Evolutionary conservation across 2,797 vertebrate species (phyloP).

Genomic region (Huso huso): DNA sequence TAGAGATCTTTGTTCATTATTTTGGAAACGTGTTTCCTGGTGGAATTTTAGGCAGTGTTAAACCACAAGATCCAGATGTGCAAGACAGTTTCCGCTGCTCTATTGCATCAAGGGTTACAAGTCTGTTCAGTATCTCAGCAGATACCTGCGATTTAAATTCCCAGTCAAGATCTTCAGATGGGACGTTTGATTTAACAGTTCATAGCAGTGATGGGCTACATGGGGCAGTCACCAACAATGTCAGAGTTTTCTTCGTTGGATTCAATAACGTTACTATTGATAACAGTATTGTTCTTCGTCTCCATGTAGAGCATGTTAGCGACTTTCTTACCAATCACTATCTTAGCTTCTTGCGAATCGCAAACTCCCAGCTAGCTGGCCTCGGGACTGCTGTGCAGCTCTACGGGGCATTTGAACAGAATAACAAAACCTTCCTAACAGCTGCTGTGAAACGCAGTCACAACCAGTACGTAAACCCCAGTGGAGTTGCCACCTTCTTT

Average conservation of each 20-base stretch:
- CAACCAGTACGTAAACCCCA: slow-evolving; percentile 84
- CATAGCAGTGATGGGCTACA: slow-evolving; percentile 87
- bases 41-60: slow-evolving; percentile 79
- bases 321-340: slow-evolving; percentile 88
- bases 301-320: slow-evolving; percentile 58
- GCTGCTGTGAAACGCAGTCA: slow-evolving; percentile 75
- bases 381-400: slow-evolving; percentile 82
- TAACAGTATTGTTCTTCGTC: slow-evolving; percentile 84
- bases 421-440: slow-evolving; percentile 83
- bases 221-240: slow-evolving; percentile 69
- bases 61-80: slow-evolving; percentile 86
- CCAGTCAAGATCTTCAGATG: slow-evolving; percentile 76
- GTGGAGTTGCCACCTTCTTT: slow-evolving; percentile 92
- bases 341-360: slow-evolving; percentile 81
- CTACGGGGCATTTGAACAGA: slow-evolving; percentile 76
- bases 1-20: slow-evolving; percentile 90
- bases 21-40: slow-evolving; percentile 90
- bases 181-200: slow-evolving; percentile 80
- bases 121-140: slow-evolving; percentile 76
- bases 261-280: slow-evolving; percentile 87
- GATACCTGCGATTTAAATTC: slow-evolving; percentile 81
- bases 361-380: slow-evolving; percentile 84
- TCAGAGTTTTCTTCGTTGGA: slow-evolving; percentile 75
- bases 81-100: slow-evolving; percentile 87
- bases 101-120: slow-evolving; percentile 76